Conservation (phyloP, 23 tunicate genomes). For the Aplidium turbinatum region DNA sequence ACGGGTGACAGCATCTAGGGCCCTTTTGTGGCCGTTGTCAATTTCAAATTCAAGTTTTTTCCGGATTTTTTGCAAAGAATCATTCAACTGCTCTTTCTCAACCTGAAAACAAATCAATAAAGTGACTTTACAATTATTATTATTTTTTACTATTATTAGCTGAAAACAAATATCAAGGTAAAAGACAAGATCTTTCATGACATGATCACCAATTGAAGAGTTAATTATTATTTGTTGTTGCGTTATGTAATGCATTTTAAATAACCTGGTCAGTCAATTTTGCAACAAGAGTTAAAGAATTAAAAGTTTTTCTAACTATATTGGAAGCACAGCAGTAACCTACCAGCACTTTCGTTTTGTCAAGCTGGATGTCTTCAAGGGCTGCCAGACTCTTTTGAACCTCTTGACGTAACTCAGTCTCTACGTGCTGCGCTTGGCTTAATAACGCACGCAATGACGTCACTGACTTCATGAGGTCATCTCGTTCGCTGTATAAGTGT, state of each 20-base stretch:
- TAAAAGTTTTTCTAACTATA: background rate
- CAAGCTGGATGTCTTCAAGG: constrained; percentile 72
- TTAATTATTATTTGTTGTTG: no score
- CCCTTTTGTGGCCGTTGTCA: constrained; percentile 36
- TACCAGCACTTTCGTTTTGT: constrained; percentile 65
- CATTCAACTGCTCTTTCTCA: constrained; percentile 54
- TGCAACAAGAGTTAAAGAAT: background rate
- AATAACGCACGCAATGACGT: constrained; percentile 36
- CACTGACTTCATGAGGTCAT: constrained; percentile 65
- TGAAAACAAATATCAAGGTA: no score
- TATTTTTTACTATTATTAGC: no score
- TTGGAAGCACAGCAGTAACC: background rate
- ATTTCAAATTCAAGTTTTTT: constrained; percentile 65
- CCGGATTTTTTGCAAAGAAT: constrained; percentile 23
- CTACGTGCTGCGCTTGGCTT: constrained; percentile 38
- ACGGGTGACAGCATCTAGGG: constrained; percentile 44
- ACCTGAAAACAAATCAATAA: constrained; percentile 29
- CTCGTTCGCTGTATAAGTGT: no score
- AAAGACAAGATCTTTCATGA: no score
- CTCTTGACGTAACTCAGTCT: constrained; percentile 50
- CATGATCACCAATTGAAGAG: no score
- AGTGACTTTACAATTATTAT: no score
- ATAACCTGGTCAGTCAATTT: no score
- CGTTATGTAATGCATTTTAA: no score
- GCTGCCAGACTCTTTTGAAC: constrained; percentile 65